phyloP scores from a whole-genome alignment of 2,797 vertebrate species.

The Acrossocheilus wenchowensis region DNA sequence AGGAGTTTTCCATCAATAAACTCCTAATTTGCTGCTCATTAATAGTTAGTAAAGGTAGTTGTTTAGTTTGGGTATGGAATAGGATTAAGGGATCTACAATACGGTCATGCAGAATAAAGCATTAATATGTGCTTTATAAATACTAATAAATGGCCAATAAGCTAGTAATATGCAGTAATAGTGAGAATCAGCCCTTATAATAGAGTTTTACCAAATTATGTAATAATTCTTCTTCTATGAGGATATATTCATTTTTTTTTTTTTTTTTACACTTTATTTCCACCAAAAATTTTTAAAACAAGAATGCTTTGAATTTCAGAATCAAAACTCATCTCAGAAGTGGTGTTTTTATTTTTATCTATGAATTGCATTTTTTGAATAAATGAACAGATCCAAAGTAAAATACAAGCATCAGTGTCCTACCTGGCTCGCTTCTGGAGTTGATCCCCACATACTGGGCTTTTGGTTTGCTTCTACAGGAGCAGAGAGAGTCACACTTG shows the following conservation, averaged over 20 bases:
- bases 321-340: neutral
- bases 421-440: conserved; percentile 84
- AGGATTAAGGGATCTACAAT: neutral
- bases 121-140: neutral
- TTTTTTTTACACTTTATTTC: neutral
- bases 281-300: neutral
- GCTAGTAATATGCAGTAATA: too few relatives aligned
- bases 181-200: too few relatives aligned
- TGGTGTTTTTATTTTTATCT: neutral
- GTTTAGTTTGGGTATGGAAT: neutral
- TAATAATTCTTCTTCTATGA: neutral
- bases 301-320: neutral
- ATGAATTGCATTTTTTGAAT: neutral
- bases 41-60: too few relatives aligned
- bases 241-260: neutral
- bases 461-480: conserved; percentile 81
- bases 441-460: conserved; percentile 78
- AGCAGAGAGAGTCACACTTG: conserved; percentile 77
- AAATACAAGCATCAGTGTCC: conserved; percentile 55
- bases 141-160: too few relatives aligned
- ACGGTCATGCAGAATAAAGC: neutral
- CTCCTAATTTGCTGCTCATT: too few relatives aligned
- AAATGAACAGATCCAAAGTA: neutral
- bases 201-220: too few relatives aligned
- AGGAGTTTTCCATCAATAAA: neutral